These are phyloP conservation scores for Ara ararauna DNA, from an alignment of 2,797 vertebrate genomes.

Conservation along the genomic window DNA sequence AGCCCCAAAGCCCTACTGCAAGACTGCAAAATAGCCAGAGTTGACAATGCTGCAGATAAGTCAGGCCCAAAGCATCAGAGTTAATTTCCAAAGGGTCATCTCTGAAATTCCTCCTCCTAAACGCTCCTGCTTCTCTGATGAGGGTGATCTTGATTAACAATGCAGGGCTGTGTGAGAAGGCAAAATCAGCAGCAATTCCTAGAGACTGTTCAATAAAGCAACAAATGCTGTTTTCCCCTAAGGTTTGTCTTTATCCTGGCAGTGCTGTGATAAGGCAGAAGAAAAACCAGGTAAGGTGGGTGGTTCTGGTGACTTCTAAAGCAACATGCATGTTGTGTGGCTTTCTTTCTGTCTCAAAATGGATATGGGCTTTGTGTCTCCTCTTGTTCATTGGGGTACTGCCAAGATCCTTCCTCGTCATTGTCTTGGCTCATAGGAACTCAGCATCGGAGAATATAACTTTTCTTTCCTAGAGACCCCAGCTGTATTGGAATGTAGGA, in stretches of 20 bases:
- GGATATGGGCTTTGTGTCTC: background rate
- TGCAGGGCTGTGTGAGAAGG: background rate
- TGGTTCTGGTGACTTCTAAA: background rate
- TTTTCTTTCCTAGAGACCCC: rapidly evolving
- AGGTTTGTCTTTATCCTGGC: background rate
- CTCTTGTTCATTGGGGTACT: background rate
- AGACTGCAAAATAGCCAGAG: background rate
- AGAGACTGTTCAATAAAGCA: background rate
- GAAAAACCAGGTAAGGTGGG: background rate
- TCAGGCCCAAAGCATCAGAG: background rate
- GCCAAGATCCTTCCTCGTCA: background rate
- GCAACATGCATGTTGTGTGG: background rate
- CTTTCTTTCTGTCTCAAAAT: background rate
- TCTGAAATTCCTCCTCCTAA: background rate
- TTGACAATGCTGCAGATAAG: background rate
- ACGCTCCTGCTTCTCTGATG: background rate
- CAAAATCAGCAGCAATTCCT: background rate
- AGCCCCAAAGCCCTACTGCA: background rate
- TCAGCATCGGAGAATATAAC: background rate
- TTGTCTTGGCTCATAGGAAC: background rate
- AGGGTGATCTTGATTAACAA: background rate
- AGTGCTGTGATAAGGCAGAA: background rate
- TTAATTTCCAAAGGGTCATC: background rate
- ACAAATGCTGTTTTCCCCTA: background rate
- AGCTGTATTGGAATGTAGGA: background rate